These are phyloP conservation scores for Mesaphorura yosii DNA, from an alignment of 1,140 invertebrate species.

Conservation along the genomic window DNA sequence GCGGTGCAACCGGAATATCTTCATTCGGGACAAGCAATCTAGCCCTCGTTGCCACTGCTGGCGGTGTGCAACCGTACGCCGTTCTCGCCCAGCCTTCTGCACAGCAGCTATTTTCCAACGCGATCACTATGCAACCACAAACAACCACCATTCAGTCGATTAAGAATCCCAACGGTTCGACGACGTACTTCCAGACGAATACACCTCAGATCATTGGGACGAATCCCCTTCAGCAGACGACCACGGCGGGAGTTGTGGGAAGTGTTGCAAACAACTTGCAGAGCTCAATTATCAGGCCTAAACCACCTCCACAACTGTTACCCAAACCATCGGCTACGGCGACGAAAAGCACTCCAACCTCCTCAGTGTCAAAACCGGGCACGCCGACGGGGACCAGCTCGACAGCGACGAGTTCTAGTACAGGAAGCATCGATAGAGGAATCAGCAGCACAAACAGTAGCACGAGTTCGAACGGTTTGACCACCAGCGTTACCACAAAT, in stretches of 20 bases:
- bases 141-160: conserved; percentile 25
- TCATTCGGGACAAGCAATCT: conserved; percentile 19
- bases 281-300: conserved; percentile 13
- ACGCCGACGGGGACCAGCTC: not conserved
- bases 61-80: conserved; percentile 22
- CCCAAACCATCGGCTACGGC: conserved; percentile 21
- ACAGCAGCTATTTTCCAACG: conserved; percentile 21
- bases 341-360: not conserved
- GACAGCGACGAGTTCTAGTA: no score
- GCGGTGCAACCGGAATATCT: not conserved
- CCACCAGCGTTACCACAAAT: no score
- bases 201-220: conserved; percentile 1
- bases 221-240: conserved; percentile 1
- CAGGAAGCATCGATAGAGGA: no score
- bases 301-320: conserved; percentile 26
- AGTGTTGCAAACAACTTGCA: conserved; percentile 10
- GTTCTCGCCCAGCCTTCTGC: conserved; percentile 20
- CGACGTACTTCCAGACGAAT: conserved; percentile 23
- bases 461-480: no score
- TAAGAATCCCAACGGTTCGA: conserved; percentile 18
- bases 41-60: conserved; percentile 25
- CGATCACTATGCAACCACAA: conserved; percentile 27
- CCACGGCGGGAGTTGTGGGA: conserved; percentile 3
- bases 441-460: no score
- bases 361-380: not conserved